Base-by-base conservation (phyloP, 1,140 invertebrate genomes). In the Solen grandis region DNA sequence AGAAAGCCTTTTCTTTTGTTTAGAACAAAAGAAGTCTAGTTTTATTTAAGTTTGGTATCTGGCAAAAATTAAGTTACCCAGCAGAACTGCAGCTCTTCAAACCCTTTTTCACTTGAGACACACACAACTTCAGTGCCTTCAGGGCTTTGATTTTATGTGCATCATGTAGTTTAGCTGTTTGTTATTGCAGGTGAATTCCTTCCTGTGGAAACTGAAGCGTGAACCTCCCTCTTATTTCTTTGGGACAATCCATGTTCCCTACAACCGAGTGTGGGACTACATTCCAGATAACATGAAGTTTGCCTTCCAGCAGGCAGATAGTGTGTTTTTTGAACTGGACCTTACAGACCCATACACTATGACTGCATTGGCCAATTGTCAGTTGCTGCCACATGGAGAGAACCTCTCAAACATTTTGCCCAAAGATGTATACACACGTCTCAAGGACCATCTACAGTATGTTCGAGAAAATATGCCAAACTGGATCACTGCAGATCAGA, bases 191-290 rank as follows among this genome's bases (percentile, higher is more conserved):
- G 81, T 91, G 8, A 91, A 91, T 62, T 93, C 92, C 13, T 93
- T 93, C 84, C 82, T 93, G 66, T 93, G 93, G 93, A 88, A 82
- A 10, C 80, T 93, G 16, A 82, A 87, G n/a, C 77, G 91, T 14
- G 83, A 91, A 62, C 93, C 93, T 14, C 91, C 93, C 5, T 93
- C 94, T 1, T 94, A 94, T 86, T 93, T 94, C 78, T 94, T 94
- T 86, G 94, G 94, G 29, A 94, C 94, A 38, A 94, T 94, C 79
- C 94, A 94, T 88, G 94, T 94, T 33, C 94, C 94, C 0, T 94
- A 94, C 85, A 93, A 93, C 0, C 88, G 92, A 68, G 94, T 94
- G 10, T 94, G 94, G 94, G 90, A 94, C 79, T 92, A 89, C 84
- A 93, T 94, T 65, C 93, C 94, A 25, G 85, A 92, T 62, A 93